Evolutionary conservation across 53 echinoderm and acorn worm species (phyloP), one percentile per base, ranked within the genome.

Genomic region (Crossaster papposus): DNA sequence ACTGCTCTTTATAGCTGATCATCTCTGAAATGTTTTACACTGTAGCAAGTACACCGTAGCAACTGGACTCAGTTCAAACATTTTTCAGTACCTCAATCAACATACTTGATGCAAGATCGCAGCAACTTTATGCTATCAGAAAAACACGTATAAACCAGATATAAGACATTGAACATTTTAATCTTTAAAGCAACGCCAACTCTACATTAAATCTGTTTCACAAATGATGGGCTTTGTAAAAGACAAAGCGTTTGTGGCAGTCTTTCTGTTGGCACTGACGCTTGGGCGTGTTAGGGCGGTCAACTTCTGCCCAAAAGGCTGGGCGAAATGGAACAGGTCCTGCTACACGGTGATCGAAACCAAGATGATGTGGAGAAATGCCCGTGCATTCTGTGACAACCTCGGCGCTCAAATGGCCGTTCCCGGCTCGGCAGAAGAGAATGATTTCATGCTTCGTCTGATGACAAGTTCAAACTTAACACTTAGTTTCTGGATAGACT

Each of bases 331-430:
- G 75, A 34, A 74, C 36, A 14, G 36, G 10, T 74, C 75, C 14
- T 74, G 75, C 35, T 74, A 74, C 22, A 74, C 3, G 75, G 18
- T 34, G 35, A 74, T 17, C 17, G 14, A 74, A 12, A 74, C 18
- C 1, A 33, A 15, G 14, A 10, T 74, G 75, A 12, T 33, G 75
- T 35, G 75, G 75, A 29, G 35, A 1, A 18, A 35, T 34, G 75
- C 22, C 75, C 75, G 31, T 35, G 14, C 33, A 36, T 20, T 33
- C 11, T 74, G 75, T 34, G 24, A 18, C 34, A 33, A 36, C 34
- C 22, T 74, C 35, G 75, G 75, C 33, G 36, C 75, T 74, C 75
- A 18, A 12, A 74, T 74, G 36, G 75, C 75, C 33, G 36, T 34
- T 10, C 75, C 75, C 24, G 36, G 35, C 75, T 74, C 75, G 11